Conservation (phyloP, 2,797 vertebrate species). For the Chromobotia macracanthus region DNA sequence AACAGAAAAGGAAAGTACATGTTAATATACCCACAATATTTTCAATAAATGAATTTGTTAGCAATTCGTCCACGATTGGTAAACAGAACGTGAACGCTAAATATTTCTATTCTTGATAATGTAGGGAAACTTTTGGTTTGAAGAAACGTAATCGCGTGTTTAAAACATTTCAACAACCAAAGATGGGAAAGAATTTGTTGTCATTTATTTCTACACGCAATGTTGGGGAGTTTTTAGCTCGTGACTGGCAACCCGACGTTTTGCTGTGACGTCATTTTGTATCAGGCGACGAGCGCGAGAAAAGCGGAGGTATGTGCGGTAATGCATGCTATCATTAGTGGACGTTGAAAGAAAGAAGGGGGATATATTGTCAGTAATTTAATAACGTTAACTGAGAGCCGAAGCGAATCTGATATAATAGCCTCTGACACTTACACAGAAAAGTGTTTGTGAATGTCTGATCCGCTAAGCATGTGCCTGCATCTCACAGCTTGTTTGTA, state of each 20-base stretch:
- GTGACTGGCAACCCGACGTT: conserved; percentile 32
- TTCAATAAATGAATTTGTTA: too few relatives aligned
- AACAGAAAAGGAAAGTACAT: neutral
- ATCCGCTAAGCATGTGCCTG: neutral
- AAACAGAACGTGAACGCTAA: neutral
- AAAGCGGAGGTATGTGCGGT: conserved; percentile 21
- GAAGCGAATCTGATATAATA: neutral
- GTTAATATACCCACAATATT: neutral
- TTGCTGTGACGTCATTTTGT: conserved; percentile 6
- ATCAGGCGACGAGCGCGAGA: neutral
- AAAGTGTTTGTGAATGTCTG: neutral
- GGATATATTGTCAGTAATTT: neutral
- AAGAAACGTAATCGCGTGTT: neutral
- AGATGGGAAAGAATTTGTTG: neutral
- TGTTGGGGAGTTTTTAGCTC: neutral
- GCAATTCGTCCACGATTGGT: too few relatives aligned
- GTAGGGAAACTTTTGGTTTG: neutral
- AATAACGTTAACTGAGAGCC: neutral
- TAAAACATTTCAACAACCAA: neutral
- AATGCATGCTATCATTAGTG: neutral
- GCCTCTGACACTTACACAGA: neutral
- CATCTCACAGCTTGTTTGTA: neutral
- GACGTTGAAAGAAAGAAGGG: neutral
- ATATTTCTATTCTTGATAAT: neutral
- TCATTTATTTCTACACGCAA: neutral